These are phyloP conservation scores for Thereuonema tuberculata DNA, from an alignment of 1,140 invertebrate species.

Conservation along the genomic window DNA sequence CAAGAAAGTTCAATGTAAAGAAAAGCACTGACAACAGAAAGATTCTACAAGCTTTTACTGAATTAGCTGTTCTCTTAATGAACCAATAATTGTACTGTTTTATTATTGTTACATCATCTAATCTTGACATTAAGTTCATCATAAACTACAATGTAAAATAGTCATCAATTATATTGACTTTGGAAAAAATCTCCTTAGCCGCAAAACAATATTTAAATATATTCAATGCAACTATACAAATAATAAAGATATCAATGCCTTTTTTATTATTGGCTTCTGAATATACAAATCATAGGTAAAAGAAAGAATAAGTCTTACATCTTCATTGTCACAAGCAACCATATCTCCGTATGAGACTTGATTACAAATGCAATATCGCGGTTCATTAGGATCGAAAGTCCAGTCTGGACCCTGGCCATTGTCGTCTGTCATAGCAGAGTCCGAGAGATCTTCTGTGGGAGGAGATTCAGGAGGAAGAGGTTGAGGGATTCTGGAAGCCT, in stretches of 20 bases:
- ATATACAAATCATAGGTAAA: neutral
- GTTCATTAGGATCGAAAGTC: constrained; percentile 83
- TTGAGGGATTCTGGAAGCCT: constrained; percentile 3
- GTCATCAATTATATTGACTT: too few species aligned
- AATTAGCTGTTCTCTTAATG: too few species aligned
- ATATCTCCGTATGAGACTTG: constrained; percentile 97
- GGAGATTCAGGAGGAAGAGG: constrained; percentile 17
- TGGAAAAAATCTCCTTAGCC: too few species aligned
- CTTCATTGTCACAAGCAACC: constrained; percentile 97
- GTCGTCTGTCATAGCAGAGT: constrained; percentile 32
- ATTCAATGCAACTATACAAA: too few species aligned
- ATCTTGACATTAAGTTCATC: too few species aligned
- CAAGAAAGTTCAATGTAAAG: too few species aligned
- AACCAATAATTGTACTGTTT: too few species aligned
- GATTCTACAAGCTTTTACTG: too few species aligned
- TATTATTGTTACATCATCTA: too few species aligned
- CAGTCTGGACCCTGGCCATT: constrained; percentile 42
- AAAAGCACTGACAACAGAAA: too few species aligned
- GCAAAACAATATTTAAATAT: too few species aligned
- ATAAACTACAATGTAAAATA: too few species aligned
- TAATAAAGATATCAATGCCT: constrained; percentile 16
- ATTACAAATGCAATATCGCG: constrained; percentile 93
- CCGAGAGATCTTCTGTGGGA: constrained; percentile 32
- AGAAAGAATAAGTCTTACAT: constrained; percentile 43
- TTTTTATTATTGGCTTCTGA: constrained; percentile 8